Base-by-base conservation (phyloP, 35 echinoderm and acorn worm genomes). In the Heliocidaris erythrogramma region DNA sequence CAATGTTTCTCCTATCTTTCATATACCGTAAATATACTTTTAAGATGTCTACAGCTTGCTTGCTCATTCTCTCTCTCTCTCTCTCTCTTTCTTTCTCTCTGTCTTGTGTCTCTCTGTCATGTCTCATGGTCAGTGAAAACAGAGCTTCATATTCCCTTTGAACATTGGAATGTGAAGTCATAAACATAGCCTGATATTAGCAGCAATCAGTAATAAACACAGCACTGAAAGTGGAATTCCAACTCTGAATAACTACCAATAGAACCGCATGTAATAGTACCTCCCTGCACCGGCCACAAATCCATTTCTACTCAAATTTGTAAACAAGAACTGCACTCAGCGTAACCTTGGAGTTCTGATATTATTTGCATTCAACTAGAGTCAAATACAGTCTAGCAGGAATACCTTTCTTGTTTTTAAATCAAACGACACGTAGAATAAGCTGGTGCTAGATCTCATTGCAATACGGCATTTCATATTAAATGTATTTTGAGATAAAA, bases 241-340 rank as follows among this genome's bases (percentile, higher is more conserved):
- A 78, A 21, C 65, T 78, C 21, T 7, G 65, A 27, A 78, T n/a
- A 78, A 78, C 65, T 78, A 78, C 65, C n/a, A 78, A 78, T 78
- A 78, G 65, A 78, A 78, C 12, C 65, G 4, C 7, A 78, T 78
- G 65, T 78, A 78, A 78, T 78, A 78, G n/a, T 78, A 78, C 65
- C 65, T 78, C 65, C 65, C 21, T 78, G 65, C 65, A 78, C 65
- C 6, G 4, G 8, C 2, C 65, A 29, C 65, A 78, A 78, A 78
- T 78, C 21, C 65, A 78, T 78, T 78, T 78, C 65, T 78, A 78
- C 65, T 78, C 65, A 78, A 78, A 78, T 78, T 78, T 78, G 65
- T 78, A 78, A 78, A 78, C 65, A 78, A 78, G 27, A 78, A 21
- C 65, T 78, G 65, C 65, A n/a, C 65, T 78, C 27, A 5, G 65